Evolutionary conservation across 1,140 invertebrate genomes (phyloP), one percentile per base, ranked within the genome.

Genomic region (Zaprionus ornatus): DNA sequence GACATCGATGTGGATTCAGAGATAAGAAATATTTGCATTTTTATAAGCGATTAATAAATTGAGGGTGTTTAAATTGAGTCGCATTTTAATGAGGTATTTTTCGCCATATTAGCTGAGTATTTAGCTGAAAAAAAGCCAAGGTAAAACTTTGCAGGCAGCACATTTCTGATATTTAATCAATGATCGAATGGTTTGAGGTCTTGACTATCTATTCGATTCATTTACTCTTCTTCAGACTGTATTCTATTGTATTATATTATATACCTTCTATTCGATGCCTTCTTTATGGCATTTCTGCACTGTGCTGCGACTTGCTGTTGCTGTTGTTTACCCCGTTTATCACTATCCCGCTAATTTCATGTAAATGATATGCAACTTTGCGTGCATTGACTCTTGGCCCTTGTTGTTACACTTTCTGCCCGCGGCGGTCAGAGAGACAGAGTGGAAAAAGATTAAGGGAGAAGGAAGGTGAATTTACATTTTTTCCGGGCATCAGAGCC

Each of bases 331-430:
- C 37, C 37, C 73, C 63, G 61, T 59, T 76, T 71, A 71, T 64
- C 67, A 52, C 17, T 56, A 42, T 27, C 17, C 65, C 65, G 74
- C 69, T 87, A 86, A 88, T 87, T 88, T 74, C 59, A 87, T 88
- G 83, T 63, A 78, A 88, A 87, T 80, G 64, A 67, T 67, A 77
- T 72, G 66, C 55, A 56, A 52, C 17, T 15, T 15, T 37, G 55
- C 23, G 73, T 55, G 35, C 73, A 71, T 66, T 76, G 62, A 61
- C 69, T 72, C 37, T 48, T 42, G 61, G 56, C 69, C 74, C 62
- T 77, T 76, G 63, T 27, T 74, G 82, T 83, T 87, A 80, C 85
- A 88, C 84, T 84, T 84, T 84, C 77, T 80, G 84, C 64, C 23
- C 77, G 55, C 75, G 52, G 74, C 69, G 77, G 67, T 48, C 60